phyloP scores from a whole-genome alignment of 1,140 invertebrate species.

The Drosophila auraria region DNA sequence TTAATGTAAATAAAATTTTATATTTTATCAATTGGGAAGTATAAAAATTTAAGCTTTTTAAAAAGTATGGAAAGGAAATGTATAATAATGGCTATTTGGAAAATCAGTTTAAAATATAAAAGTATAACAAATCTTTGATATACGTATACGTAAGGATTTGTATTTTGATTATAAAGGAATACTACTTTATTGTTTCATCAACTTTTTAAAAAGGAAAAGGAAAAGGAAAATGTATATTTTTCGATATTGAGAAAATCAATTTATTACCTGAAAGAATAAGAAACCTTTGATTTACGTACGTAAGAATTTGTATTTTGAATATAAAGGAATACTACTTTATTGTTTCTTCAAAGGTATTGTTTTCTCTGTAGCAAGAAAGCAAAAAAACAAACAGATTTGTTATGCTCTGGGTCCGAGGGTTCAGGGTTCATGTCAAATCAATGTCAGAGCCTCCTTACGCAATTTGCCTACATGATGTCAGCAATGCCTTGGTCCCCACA shows the following conservation, averaged over 20 bases:
- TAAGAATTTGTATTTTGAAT: too few species aligned
- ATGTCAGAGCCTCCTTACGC: slow-evolving; percentile 74
- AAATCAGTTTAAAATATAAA: neutral
- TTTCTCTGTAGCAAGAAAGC: slow-evolving; percentile 26
- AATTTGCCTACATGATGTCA: slow-evolving; percentile 78
- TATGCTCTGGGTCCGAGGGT: slow-evolving; percentile 26
- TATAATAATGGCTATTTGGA: neutral
- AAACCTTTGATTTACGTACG: too few species aligned
- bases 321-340: too few species aligned
- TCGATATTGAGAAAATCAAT: neutral
- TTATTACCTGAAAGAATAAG: neutral
- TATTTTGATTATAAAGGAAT: too few species aligned
- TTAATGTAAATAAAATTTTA: neutral
- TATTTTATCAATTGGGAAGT: too few species aligned
- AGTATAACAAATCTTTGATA: neutral
- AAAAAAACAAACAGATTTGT: slow-evolving; percentile 74
- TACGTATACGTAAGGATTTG: too few species aligned
- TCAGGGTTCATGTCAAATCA: slow-evolving; percentile 71
- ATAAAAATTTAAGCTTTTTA: too few species aligned
- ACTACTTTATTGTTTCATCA: too few species aligned
- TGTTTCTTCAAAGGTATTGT: neutral
- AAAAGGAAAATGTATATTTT: too few species aligned
- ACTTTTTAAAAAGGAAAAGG: too few species aligned
- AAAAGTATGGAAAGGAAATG: too few species aligned
- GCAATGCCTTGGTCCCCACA: slow-evolving; percentile 33